phyloP scores from a whole-genome alignment of 2,888 invertebrate species.

The Temnothorax ravouxi region DNA sequence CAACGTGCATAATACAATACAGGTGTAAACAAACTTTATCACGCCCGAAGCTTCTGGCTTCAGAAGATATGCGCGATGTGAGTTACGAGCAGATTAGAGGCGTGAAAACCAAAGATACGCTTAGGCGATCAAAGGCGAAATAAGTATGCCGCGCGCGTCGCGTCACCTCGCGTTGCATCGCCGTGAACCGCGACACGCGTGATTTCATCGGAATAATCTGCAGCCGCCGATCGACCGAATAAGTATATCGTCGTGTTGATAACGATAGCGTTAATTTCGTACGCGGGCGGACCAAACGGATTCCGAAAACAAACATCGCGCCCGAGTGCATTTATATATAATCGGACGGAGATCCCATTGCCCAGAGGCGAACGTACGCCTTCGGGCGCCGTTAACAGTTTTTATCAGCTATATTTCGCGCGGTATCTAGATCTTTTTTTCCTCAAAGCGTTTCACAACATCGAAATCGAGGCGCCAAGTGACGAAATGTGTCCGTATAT shows the following conservation, averaged over 20 bases:
- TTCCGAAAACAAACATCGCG: conserved; percentile 39
- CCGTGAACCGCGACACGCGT: conserved; percentile 11
- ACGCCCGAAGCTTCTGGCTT: neutral
- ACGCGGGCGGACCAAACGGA: conserved; percentile 8
- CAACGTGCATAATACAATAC: conserved; percentile 11
- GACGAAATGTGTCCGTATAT: neutral
- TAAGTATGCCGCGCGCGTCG: neutral
- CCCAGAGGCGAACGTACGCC: conserved; percentile 6
- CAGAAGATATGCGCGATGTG: conserved; percentile 26
- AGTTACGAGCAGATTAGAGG: conserved; percentile 43
- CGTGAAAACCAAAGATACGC: conserved; percentile 21
- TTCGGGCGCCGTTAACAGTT: neutral
- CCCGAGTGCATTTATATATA: conserved; percentile 32
- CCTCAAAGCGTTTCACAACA: neutral
- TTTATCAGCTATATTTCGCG: conserved; percentile 1
- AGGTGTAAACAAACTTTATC: conserved; percentile 35
- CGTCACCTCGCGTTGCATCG: neutral
- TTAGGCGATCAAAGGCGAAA: neutral
- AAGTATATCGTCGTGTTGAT: conserved; percentile 10
- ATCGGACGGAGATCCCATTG: neutral
- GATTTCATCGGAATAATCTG: conserved; percentile 22
- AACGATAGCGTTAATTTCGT: conserved; percentile 36
- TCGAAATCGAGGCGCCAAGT: neutral
- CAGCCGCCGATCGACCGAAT: conserved; percentile 13
- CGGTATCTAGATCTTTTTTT: neutral